A percentile compares a stretch with the other conserved stretches of the same genome.
Evolutionary conservation across 2,797 vertebrate genomes (phyloP).

Genomic region (Odontamblyopus lacepedii): DNA sequence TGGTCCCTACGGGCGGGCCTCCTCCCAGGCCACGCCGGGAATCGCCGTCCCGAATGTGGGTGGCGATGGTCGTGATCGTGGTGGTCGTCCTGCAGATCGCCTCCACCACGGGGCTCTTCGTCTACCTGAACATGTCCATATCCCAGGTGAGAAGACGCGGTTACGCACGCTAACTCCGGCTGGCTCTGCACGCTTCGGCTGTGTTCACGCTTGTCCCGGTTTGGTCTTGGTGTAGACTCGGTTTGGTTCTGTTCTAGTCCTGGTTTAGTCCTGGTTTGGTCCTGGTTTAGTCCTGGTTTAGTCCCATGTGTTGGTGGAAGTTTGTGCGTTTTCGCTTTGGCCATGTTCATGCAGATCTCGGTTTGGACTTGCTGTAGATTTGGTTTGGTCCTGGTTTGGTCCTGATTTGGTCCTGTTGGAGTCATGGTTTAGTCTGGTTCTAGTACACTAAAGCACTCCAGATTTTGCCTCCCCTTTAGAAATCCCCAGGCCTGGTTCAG

Average conservation of each 20-base stretch:
- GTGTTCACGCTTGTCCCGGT: background rate
- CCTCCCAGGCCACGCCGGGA: slow-evolving; percentile 56
- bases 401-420: background rate
- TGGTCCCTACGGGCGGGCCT: slow-evolving; percentile 67
- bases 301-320: background rate
- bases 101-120: slow-evolving; percentile 84
- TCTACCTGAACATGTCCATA: slow-evolving; percentile 86
- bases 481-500: background rate
- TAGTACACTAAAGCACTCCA: too few species aligned
- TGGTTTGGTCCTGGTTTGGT: background rate
- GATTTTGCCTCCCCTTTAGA: too few species aligned
- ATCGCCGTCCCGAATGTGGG: slow-evolving; percentile 79
- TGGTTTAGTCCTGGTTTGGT: background rate
- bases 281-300: background rate
- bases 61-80: slow-evolving; percentile 82
- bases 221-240: background rate
- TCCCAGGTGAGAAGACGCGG: slow-evolving; percentile 80
- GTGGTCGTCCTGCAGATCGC: slow-evolving; percentile 84
- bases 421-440: too few species aligned
- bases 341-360: background rate
- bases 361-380: background rate
- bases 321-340: background rate
- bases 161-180: background rate
- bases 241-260: background rate
- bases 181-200: too few species aligned